Evolutionary conservation across 2,113 vertebrate species (phyloP).

Genomic region (Xiphorhynchus elegans): DNA sequence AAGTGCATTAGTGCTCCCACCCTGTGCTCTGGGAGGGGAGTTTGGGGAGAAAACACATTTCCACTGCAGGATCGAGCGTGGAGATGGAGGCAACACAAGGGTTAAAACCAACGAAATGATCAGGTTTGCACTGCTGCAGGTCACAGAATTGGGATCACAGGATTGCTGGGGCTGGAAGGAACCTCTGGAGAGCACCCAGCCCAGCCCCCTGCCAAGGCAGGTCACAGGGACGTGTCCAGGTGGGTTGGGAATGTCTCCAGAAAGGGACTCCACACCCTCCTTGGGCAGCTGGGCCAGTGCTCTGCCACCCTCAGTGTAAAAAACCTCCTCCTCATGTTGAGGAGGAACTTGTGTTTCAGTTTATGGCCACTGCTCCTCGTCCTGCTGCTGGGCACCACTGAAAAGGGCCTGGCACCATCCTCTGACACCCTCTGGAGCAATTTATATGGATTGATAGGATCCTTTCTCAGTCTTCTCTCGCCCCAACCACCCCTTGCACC

Average conservation of each 20-base stretch:
- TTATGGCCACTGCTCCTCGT: neutral
- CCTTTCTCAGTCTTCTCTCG: neutral
- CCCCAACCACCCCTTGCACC: rapidly evolving
- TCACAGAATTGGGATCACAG: neutral
- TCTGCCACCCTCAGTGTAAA: neutral
- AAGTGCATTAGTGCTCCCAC: neutral
- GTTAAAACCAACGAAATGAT: neutral
- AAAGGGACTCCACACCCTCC: rapidly evolving
- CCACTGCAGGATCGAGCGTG: rapidly evolving
- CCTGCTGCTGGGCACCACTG: neutral
- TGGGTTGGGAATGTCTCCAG: neutral
- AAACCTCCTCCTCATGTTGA: neutral
- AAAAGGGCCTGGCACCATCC: neutral
- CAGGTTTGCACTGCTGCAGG: neutral
- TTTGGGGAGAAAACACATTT: neutral
- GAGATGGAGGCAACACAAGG: neutral
- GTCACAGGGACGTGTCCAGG: neutral
- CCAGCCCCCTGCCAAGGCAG: rapidly evolving
- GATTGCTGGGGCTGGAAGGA: rapidly evolving
- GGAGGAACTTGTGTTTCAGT: rapidly evolving
- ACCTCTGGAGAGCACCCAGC: neutral
- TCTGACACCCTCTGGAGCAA: neutral
- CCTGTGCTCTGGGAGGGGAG: rapidly evolving
- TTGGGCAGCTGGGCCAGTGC: neutral
- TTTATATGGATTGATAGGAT: neutral